These are phyloP conservation scores for Rhinichthys osculus DNA, from an alignment of 2,797 vertebrate genomes.

Conservation along the genomic window DNA sequence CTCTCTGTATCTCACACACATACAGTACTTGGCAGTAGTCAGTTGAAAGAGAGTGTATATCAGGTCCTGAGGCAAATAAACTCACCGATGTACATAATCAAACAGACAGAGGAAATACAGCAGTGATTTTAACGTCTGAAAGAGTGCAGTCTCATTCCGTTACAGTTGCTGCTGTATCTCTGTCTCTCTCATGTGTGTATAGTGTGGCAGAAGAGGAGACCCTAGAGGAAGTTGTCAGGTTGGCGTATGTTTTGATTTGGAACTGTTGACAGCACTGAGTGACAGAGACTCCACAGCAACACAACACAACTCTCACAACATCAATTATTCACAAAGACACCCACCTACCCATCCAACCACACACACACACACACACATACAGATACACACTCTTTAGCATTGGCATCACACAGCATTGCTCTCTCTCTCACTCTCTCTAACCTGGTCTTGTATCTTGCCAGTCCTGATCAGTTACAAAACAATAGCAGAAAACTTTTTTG, in stretches of 20 bases:
- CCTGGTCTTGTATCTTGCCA: constrained; percentile 33
- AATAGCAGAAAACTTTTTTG: constrained; percentile 20
- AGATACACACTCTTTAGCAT: neutral
- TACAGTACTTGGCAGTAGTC: neutral
- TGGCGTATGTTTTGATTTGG: constrained; percentile 56
- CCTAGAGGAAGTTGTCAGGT: constrained; percentile 62
- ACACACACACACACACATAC: neutral
- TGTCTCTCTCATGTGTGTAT: constrained; percentile 37
- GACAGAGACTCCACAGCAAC: constrained; percentile 55
- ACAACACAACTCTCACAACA: constrained; percentile 63
- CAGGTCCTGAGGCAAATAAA: constrained; percentile 6
- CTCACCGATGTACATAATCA: constrained; percentile 35
- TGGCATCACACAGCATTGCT: neutral
- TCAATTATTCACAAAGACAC: constrained; percentile 65
- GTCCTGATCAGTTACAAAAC: constrained; percentile 49
- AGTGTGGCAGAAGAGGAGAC: constrained; percentile 49
- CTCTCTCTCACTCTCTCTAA: constrained; percentile 31
- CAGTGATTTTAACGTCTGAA: constrained; percentile 20
- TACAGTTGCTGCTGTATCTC: constrained; percentile 3
- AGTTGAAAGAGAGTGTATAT: constrained; percentile 18
- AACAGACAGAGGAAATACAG: constrained; percentile 31
- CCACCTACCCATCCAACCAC: constrained; percentile 19
- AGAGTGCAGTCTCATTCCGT: constrained; percentile 36
- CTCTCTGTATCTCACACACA: neutral
- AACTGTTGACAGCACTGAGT: constrained; percentile 60